Percentiles rank a stretch among this genome's conserved stretches.
Evolutionary conservation across 2,888 invertebrate genomes (phyloP).

Genomic region (Callimorpha dominula): DNA sequence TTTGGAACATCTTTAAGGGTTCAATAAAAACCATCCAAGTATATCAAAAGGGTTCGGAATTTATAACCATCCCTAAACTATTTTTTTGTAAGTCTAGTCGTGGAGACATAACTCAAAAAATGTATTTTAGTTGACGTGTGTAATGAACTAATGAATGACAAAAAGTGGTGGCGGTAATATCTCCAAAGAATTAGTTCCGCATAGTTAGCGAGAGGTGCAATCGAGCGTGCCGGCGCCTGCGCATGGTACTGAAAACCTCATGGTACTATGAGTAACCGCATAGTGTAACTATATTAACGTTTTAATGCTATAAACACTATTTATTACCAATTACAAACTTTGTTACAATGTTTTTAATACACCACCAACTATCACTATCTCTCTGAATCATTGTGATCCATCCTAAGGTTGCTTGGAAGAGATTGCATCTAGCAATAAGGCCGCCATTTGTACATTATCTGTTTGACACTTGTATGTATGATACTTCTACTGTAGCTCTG

Average conservation of each 20-base stretch:
- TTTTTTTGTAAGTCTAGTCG: slow-evolving; percentile 28
- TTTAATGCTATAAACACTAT: background rate
- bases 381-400: too few species aligned
- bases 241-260: slow-evolving; percentile 42
- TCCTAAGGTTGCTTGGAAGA: too few species aligned
- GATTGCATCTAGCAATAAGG: too few species aligned
- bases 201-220: slow-evolving; percentile 73
- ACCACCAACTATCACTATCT: too few species aligned
- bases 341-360: too few species aligned
- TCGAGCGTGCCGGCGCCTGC: slow-evolving; percentile 72
- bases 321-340: too few species aligned
- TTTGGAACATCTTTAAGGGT: slow-evolving; percentile 15
- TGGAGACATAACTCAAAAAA: slow-evolving; percentile 56
- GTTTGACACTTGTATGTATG: too few species aligned
- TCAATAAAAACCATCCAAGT: slow-evolving; percentile 32
- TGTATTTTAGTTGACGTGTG: slow-evolving; percentile 64
- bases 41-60: slow-evolving; percentile 41
- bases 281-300: background rate
- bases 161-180: slow-evolving; percentile 68
- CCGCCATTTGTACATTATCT: too few species aligned
- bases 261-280: background rate
- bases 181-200: slow-evolving; percentile 80
- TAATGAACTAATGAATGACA: slow-evolving; percentile 67
- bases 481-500: too few species aligned
- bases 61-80: slow-evolving; percentile 16